These are phyloP conservation scores for Dynastes hyllus DNA, from an alignment of 2,888 invertebrate genomes.

Conservation along the genomic window DNA sequence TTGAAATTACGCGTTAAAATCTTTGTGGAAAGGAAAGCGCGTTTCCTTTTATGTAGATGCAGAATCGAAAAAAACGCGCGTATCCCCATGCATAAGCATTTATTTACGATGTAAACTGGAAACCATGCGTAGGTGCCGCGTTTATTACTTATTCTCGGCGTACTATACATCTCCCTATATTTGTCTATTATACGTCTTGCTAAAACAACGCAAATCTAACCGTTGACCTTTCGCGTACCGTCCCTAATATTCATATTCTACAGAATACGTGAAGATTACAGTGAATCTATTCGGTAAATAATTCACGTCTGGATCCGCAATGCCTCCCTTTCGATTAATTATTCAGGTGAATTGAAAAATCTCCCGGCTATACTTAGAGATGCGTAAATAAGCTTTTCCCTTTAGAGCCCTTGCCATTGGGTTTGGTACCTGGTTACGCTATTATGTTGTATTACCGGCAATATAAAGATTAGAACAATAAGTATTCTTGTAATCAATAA, in stretches of 20 bases:
- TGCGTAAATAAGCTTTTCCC: conserved; percentile 39
- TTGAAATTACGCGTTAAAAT: background rate
- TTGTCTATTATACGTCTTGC: background rate
- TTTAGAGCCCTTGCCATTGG: too few species aligned
- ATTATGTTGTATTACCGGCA: too few species aligned
- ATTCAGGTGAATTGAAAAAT: conserved; percentile 43
- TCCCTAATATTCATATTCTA: conserved; percentile 37
- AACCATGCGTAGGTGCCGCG: background rate
- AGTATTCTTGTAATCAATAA: too few species aligned
- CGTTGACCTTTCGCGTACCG: conserved; percentile 22
- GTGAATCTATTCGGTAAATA: conserved; percentile 31
- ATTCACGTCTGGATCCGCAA: conserved; percentile 23
- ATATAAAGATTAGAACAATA: too few species aligned
- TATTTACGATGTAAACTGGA: background rate
- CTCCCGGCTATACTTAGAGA: conserved; percentile 25
- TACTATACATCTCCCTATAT: background rate
- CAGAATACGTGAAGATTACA: conserved; percentile 13
- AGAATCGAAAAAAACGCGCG: background rate
- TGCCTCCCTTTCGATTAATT: conserved; percentile 22
- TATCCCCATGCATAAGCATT: background rate
- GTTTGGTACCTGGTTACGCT: too few species aligned
- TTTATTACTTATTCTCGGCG: background rate
- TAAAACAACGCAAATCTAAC: conserved; percentile 13
- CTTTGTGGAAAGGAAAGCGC: background rate
- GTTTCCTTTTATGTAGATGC: background rate